Base-by-base conservation (phyloP, 2,888 invertebrate genomes). In the Gryllus longicercus region DNA sequence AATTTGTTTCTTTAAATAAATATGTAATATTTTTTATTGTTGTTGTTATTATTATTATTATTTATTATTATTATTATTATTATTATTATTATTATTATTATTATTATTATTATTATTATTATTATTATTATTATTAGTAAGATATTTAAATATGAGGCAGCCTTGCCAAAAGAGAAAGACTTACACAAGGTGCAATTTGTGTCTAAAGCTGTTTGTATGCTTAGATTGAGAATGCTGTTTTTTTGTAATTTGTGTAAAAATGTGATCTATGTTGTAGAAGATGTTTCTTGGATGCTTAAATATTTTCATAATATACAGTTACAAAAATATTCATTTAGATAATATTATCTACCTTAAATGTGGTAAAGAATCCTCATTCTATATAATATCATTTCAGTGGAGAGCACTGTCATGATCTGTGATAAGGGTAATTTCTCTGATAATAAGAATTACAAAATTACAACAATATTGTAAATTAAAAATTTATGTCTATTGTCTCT, bases 231-330 rank as follows among this genome's bases (percentile, higher is more conserved):
- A 63, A 63, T 63, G n/a, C 63, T 63, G 63, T 63, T 63, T 63
- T 63, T 18, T 63, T 63, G n/a, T 63, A 63, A 63, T 38, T 38
- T 38, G n/a, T 63, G 63, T 63, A 63, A 63, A 63, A 14, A 63
- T 63, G n/a, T 63, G 63, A n/a, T 63, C 14, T 63, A 5, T 63
- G 63, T 63, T 63, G 63, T 63, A 63, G 63, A 11, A n/a, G n/a
- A 63, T 63, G n/a, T n/a, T n/a, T 63, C 63, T 63, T 63, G 63
- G n/a, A 63, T 63, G 63, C 63, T 63, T 63, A n/a, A 63, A 63
- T 63, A 63, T 63, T 63, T 63, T 63, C 63, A 18, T 63, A 38
- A 63, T 63, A 63, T 63, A 63, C 14, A n/a, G 63, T 63, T 63
- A 63, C 63, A 63, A 63, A n/a, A 18, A 63, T 63, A n/a, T 63